A percentile compares a stretch with the other conserved stretches of the same genome.
Conservation (phyloP, 1,140 invertebrate species). For the Drosophila biarmipes region DNA sequence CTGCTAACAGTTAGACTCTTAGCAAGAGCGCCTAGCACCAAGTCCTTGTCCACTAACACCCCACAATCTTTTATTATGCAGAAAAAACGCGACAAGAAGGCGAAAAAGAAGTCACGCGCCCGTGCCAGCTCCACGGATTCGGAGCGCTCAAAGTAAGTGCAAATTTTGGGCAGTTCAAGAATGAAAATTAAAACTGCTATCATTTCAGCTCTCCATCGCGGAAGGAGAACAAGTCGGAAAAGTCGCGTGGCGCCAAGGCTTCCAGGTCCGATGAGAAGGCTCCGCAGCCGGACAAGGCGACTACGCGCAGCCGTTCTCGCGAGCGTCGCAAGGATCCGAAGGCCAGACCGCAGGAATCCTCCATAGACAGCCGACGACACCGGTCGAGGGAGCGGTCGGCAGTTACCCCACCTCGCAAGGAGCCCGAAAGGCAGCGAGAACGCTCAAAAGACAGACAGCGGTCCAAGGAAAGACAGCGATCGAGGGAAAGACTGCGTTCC, state of each 20-base stretch:
- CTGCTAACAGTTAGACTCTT: constrained; percentile 71
- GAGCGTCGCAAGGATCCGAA: constrained; percentile 62
- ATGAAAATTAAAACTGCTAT: neutral
- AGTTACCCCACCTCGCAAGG: constrained; percentile 38
- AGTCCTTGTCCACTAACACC: constrained; percentile 34
- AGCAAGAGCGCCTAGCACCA: constrained; percentile 33
- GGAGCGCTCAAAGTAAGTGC: constrained; percentile 68
- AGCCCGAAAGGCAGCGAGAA: constrained; percentile 22
- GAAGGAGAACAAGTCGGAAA: constrained; percentile 48
- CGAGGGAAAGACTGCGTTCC: constrained; percentile 39
- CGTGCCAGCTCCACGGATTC: constrained; percentile 72
- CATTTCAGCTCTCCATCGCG: constrained; percentile 42
- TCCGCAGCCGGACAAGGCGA: constrained; percentile 52
- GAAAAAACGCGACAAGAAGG: constrained; percentile 82
- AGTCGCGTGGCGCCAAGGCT: constrained; percentile 21
- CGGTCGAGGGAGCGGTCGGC: constrained; percentile 36
- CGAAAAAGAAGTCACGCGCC: constrained; percentile 72
- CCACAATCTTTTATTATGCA: constrained; percentile 66
- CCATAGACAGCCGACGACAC: constrained; percentile 32
- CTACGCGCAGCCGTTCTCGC: constrained; percentile 61
- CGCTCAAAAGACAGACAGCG: constrained; percentile 39
- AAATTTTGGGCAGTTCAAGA: neutral
- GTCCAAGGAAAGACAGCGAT: constrained; percentile 31
- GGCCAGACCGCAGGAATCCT: constrained; percentile 35
- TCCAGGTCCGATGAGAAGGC: constrained; percentile 24